phyloP scores from a whole-genome alignment of 2,113 vertebrate genomes.

The Hyaena hyaena region DNA sequence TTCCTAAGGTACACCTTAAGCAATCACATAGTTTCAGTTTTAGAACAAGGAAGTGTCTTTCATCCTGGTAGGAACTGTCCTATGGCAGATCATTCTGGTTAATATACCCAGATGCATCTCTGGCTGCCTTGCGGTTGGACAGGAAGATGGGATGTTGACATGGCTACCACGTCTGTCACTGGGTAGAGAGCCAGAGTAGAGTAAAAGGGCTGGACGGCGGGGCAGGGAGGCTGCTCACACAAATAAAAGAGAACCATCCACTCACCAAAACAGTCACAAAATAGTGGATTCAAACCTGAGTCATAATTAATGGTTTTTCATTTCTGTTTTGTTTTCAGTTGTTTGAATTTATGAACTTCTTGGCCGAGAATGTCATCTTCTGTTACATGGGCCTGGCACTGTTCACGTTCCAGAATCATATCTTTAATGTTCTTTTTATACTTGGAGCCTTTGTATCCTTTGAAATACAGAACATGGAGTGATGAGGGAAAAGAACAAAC shows the following conservation, averaged over 20 bases:
- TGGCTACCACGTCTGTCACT: not conserved
- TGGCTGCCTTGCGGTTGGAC: not conserved
- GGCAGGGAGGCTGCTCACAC: not conserved
- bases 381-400: slow-evolving; percentile 92
- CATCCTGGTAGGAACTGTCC: not conserved
- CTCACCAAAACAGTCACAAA: not conserved
- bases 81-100: not conserved
- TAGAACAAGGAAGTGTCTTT: not conserved
- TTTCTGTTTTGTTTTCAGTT: slow-evolving; percentile 88
- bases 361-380: slow-evolving; percentile 94
- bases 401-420: slow-evolving; percentile 90
- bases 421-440: slow-evolving; percentile 91
- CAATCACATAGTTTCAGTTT: not conserved
- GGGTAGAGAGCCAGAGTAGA: not conserved
- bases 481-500: not conserved
- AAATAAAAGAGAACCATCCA: not conserved
- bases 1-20: not conserved
- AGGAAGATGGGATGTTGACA: not conserved
- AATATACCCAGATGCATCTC: not conserved
- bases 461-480: not conserved
- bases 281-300: not conserved
- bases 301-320: slow-evolving; percentile 70
- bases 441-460: slow-evolving; percentile 93
- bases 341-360: slow-evolving; percentile 94
- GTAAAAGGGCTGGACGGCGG: not conserved